Conservation (phyloP, 2,113 vertebrate species). For the Nothobranchius kuhntae region DNA sequence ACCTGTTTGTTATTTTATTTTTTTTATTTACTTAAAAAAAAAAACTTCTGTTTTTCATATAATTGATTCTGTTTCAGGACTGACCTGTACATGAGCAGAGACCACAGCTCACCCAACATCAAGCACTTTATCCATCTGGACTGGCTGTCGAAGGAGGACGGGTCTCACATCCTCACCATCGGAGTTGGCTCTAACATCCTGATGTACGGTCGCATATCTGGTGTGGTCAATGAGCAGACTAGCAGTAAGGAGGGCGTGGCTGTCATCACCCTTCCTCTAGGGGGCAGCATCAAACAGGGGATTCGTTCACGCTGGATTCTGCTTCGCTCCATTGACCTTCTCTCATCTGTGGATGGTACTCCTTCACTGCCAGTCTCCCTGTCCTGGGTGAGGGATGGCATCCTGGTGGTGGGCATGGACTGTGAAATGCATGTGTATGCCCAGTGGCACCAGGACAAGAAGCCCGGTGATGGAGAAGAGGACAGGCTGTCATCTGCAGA, state of each 20-base stretch:
- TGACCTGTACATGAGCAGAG: slow-evolving; percentile 88
- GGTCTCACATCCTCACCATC: slow-evolving; percentile 96
- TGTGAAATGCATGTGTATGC: slow-evolving; percentile 99
- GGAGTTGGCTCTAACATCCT: slow-evolving; percentile 97
- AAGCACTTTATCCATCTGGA: slow-evolving; percentile 98
- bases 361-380: slow-evolving; percentile 95
- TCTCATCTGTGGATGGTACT: slow-evolving; percentile 95
- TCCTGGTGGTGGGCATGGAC: slow-evolving; percentile 98
- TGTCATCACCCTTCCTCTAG: slow-evolving; percentile 94
- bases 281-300: slow-evolving; percentile 98
- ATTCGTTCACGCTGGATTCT: slow-evolving; percentile 95
- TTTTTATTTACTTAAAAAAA: neutral
- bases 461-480: slow-evolving; percentile 80
- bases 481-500: slow-evolving; percentile 78
- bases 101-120: slow-evolving; percentile 89
- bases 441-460: slow-evolving; percentile 93
- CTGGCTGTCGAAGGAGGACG: slow-evolving; percentile 99
- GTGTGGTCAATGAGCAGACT: slow-evolving; percentile 91
- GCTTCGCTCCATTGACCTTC: slow-evolving; percentile 89
- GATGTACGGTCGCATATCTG: slow-evolving; percentile 96
- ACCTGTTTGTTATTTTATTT: neutral
- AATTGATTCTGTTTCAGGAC: slow-evolving; percentile 84
- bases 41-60: neutral
- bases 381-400: slow-evolving; percentile 97
- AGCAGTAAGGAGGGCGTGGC: slow-evolving; percentile 93